Conservation (phyloP, 2,888 invertebrate genomes). For the Gymnocheta viridis region DNA sequence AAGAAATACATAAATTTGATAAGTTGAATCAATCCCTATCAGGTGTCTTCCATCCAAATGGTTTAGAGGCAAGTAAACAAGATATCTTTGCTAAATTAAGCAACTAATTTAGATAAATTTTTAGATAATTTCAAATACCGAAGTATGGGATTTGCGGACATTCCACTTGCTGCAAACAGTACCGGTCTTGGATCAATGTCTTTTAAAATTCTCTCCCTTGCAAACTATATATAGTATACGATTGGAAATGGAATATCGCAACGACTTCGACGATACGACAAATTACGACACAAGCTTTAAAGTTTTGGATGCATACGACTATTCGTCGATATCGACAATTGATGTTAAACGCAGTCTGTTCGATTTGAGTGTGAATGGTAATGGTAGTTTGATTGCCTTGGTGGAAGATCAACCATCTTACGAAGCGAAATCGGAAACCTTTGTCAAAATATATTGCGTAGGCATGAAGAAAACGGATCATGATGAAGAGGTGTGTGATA, state of each 20-base stretch:
- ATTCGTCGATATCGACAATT: slow-evolving; percentile 96
- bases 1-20: slow-evolving; percentile 97
- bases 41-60: slow-evolving; percentile 98
- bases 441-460: slow-evolving; percentile 95
- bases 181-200: slow-evolving; percentile 94
- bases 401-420: slow-evolving; percentile 94
- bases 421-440: slow-evolving; percentile 93
- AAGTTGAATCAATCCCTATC: slow-evolving; percentile 97
- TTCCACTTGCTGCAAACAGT: slow-evolving; percentile 97
- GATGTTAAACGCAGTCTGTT: slow-evolving; percentile 96
- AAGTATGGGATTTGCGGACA: slow-evolving; percentile 98
- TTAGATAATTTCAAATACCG: slow-evolving; percentile 96
- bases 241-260: slow-evolving; percentile 87
- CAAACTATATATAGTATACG: slow-evolving; percentile 94
- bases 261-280: slow-evolving; percentile 87
- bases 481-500: slow-evolving; percentile 88
- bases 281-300: slow-evolving; percentile 96
- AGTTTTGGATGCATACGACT: slow-evolving; percentile 96
- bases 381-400: slow-evolving; percentile 93
- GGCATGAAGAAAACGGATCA: slow-evolving; percentile 93
- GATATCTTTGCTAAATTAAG: neutral
- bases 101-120: neutral
- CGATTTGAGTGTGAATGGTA: slow-evolving; percentile 91
- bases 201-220: slow-evolving; percentile 92
- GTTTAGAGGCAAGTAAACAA: slow-evolving; percentile 87